These are phyloP conservation scores for Eristalis tenax DNA, from an alignment of 2,888 invertebrate genomes.

Conservation along the genomic window DNA sequence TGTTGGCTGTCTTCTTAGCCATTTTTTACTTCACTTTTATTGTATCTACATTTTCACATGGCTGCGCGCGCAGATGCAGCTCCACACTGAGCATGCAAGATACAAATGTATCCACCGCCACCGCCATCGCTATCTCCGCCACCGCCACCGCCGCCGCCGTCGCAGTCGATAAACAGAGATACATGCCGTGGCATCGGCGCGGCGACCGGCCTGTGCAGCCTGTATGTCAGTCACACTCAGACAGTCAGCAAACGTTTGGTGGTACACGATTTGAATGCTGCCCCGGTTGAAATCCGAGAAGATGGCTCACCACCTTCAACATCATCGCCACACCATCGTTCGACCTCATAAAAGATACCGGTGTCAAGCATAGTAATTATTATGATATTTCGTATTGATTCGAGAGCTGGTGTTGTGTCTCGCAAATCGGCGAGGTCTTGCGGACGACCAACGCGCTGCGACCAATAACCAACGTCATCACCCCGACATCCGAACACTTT, in stretches of 20 bases:
- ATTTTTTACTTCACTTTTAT: conserved; percentile 59
- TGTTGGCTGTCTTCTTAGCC: conserved; percentile 65
- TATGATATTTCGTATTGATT: conserved; percentile 72
- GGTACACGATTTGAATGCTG: conserved; percentile 66
- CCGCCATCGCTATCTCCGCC: neutral
- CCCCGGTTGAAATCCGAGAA: conserved; percentile 59
- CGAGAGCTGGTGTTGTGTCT: conserved; percentile 24
- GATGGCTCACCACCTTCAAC: conserved; percentile 58
- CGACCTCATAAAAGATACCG: conserved; percentile 72
- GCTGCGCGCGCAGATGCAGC: conserved; percentile 52
- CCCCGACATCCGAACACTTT: conserved; percentile 39
- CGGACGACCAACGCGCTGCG: conserved; percentile 5
- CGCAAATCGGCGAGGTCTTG: neutral
- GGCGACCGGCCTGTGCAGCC: conserved; percentile 9
- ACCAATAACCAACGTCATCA: conserved; percentile 22
- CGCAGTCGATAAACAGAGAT: too few relatives aligned
- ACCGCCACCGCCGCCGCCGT: neutral
- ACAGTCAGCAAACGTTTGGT: conserved; percentile 57
- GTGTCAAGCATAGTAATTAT: conserved; percentile 72
- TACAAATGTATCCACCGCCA: conserved; percentile 45
- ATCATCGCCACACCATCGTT: conserved; percentile 40
- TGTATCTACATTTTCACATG: conserved; percentile 68
- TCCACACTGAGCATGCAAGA: conserved; percentile 28
- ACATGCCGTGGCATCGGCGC: conserved; percentile 1
- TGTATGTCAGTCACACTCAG: conserved; percentile 52